Conservation (phyloP, 2,888 invertebrate genomes). For the Choreutis nemorana region DNA sequence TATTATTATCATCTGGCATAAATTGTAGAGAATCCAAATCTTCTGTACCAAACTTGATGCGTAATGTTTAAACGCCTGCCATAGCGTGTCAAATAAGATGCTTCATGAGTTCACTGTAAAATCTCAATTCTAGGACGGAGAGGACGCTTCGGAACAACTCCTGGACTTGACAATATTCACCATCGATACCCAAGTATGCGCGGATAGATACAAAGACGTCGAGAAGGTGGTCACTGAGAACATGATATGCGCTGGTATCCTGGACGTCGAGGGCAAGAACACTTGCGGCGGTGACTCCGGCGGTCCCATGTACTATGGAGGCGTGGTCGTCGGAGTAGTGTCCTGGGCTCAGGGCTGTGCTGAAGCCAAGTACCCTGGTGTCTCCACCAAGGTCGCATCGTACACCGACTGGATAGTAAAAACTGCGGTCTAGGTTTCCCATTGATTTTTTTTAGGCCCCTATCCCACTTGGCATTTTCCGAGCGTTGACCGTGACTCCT, state of each 20-base stretch:
- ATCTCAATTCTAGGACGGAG: too few relatives aligned
- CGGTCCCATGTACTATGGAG: constrained; percentile 49
- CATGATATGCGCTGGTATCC: constrained; percentile 32
- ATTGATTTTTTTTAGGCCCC: too few relatives aligned
- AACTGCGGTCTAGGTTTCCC: too few relatives aligned
- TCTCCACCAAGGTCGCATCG: constrained; percentile 40
- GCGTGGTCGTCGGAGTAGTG: constrained; percentile 45
- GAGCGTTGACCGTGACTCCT: too few relatives aligned
- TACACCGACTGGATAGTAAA: constrained; percentile 27
- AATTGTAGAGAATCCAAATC: too few relatives aligned
- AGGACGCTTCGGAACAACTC: constrained; percentile 20
- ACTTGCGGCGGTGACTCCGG: constrained; percentile 56
- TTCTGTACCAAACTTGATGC: too few relatives aligned
- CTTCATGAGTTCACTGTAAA: too few relatives aligned
- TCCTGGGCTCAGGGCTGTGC: constrained; percentile 56
- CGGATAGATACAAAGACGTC: constrained; percentile 26
- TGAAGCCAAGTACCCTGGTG: constrained; percentile 38
- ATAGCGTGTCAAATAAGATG: too few relatives aligned
- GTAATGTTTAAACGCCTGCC: too few relatives aligned
- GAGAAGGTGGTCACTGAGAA: constrained; percentile 21
- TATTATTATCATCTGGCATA: too few relatives aligned
- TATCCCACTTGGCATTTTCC: too few relatives aligned
- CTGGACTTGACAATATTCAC: constrained; percentile 28
- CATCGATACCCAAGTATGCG: constrained; percentile 27
- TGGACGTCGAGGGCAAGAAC: constrained; percentile 26